Evolutionary conservation across 2,797 vertebrate genomes (phyloP).

Genomic region (Synanceia verrucosa): DNA sequence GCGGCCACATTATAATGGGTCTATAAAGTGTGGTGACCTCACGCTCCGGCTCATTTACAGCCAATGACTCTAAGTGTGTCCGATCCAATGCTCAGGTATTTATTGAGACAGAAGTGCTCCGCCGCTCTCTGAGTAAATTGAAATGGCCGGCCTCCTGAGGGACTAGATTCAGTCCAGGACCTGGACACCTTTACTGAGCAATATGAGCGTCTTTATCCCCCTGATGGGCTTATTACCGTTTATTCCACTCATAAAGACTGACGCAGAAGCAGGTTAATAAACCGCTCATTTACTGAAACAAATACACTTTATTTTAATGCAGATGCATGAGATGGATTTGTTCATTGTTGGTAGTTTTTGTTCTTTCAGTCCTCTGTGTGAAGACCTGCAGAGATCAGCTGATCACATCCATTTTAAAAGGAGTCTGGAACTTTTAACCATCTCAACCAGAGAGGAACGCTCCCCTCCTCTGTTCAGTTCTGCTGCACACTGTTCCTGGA

Average conservation of each 20-base stretch:
- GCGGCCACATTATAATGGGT: constrained; percentile 62
- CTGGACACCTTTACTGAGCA: constrained; percentile 6
- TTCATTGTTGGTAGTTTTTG: too few relatives aligned
- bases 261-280: too few relatives aligned
- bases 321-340: too few relatives aligned
- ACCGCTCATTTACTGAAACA: too few relatives aligned
- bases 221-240: neutral
- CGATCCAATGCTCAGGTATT: constrained; percentile 73
- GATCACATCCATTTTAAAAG: too few relatives aligned
- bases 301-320: too few relatives aligned
- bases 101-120: constrained; percentile 67
- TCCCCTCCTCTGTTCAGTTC: too few relatives aligned
- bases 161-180: constrained; percentile 24
- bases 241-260: neutral
- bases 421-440: too few relatives aligned
- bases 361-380: too few relatives aligned
- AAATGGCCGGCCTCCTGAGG: constrained; percentile 50
- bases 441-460: too few relatives aligned
- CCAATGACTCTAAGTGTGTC: constrained; percentile 77
- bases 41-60: constrained; percentile 75
- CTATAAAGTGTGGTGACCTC: constrained; percentile 77
- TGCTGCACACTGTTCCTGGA: too few relatives aligned
- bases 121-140: constrained; percentile 68
- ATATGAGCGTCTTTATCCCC: constrained; percentile 16
- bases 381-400: too few relatives aligned